Evolutionary conservation across 2,113 vertebrate genomes (phyloP).

Genomic region (Neomonachus schauinslandi): DNA sequence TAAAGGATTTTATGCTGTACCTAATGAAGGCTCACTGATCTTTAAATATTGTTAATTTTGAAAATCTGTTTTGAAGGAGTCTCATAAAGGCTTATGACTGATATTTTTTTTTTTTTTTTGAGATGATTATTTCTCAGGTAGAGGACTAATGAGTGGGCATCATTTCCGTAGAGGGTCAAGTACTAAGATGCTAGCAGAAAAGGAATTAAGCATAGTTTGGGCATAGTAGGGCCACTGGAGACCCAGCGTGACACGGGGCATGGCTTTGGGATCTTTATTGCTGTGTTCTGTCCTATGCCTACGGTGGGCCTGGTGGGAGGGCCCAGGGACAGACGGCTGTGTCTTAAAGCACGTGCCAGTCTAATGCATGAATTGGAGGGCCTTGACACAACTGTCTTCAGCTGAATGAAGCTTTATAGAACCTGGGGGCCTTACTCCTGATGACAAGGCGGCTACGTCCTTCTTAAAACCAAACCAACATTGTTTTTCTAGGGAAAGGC

Average conservation of each 20-base stretch:
- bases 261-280: not conserved
- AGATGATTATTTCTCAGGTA: not conserved
- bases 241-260: not conserved
- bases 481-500: slow-evolving; percentile 30
- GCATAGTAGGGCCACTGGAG: not conserved
- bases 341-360: not conserved
- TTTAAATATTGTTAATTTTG: not conserved
- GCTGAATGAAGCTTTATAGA: not conserved
- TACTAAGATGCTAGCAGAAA: not conserved
- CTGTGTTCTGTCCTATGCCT: not conserved
- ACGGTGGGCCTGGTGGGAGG: not conserved
- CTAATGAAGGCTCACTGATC: not conserved
- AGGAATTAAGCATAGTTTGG: not conserved
- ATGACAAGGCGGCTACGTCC: not conserved
- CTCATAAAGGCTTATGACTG: not conserved
- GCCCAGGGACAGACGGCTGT: not conserved
- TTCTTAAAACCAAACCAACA: not conserved
- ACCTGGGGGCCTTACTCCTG: not conserved
- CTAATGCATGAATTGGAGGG: not conserved
- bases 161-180: not conserved
- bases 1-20: not conserved
- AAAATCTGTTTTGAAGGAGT: slow-evolving; percentile 18
- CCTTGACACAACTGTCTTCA: not conserved
- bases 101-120: not conserved
- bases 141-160: not conserved